Percentiles rank a stretch among this genome's conserved stretches.
phyloP scores from a whole-genome alignment of 2,888 invertebrate genomes.

The Diaperis boleti region DNA sequence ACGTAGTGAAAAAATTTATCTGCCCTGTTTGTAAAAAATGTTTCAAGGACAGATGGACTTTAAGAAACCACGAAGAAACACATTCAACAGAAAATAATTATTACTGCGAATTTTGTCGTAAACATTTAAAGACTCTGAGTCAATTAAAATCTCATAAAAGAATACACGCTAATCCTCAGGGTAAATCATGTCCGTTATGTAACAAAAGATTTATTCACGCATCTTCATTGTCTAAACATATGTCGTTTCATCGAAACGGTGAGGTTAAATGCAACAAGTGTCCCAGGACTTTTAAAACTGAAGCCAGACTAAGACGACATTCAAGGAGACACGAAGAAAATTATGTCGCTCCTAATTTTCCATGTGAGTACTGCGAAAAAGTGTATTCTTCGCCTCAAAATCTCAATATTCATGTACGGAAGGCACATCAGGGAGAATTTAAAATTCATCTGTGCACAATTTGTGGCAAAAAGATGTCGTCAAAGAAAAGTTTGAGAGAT shows the following conservation, averaged over 20 bases:
- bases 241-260: not conserved
- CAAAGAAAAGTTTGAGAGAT: constrained; percentile 18
- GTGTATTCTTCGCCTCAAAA: not conserved
- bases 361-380: constrained; percentile 13
- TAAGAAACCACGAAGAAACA: constrained; percentile 48
- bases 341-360: not conserved
- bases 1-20: not conserved
- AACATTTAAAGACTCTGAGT: constrained; percentile 61
- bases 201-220: not conserved
- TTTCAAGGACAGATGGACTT: constrained; percentile 49
- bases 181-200: not conserved
- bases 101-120: constrained; percentile 67
- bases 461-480: constrained; percentile 1
- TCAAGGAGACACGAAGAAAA: constrained; percentile 4
- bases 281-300: not conserved
- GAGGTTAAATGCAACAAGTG: constrained; percentile 5
- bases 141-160: constrained; percentile 50
- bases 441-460: constrained; percentile 1
- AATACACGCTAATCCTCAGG: constrained; percentile 51
- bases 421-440: not conserved
- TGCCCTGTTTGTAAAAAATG: constrained; percentile 49
- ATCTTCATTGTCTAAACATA: constrained; percentile 7
- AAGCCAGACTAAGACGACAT: not conserved
- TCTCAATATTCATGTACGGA: not conserved
- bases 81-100: constrained; percentile 66